Conservation (phyloP, 2,888 invertebrate species). For the Xylota sylvarum region DNA sequence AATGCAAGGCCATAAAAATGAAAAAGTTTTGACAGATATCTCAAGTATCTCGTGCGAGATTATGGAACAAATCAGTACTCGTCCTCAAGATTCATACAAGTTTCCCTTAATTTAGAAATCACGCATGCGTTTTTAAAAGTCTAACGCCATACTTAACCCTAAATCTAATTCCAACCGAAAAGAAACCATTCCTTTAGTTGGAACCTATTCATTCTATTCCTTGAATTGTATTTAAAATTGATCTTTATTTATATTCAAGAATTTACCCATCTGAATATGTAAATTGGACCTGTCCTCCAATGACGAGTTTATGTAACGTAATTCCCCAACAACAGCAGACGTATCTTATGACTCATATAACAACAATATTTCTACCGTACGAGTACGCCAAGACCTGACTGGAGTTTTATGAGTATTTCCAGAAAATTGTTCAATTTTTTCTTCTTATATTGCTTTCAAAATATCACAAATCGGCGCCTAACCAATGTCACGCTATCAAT, state of each 20-base stretch:
- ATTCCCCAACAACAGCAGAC: neutral
- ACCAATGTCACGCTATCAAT: constrained; percentile 12
- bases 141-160: no score
- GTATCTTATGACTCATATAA: constrained; percentile 3
- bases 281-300: neutral
- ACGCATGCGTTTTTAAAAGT: no score
- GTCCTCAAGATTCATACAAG: no score
- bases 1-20: no score
- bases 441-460: constrained; percentile 3
- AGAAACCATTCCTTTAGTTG: no score
- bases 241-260: neutral
- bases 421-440: neutral
- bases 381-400: neutral
- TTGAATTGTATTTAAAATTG: neutral
- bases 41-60: no score
- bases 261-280: neutral
- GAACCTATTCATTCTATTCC: neutral
- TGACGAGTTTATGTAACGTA: neutral
- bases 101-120: no score
- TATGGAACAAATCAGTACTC: no score
- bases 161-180: no score
- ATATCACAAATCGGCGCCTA: constrained; percentile 23
- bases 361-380: neutral
- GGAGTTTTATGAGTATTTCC: constrained; percentile 17
- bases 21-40: no score